Evolutionary conservation across 2,888 invertebrate species (phyloP), one percentile per base, ranked within the genome.

Genomic region (Acronicta psi): DNA sequence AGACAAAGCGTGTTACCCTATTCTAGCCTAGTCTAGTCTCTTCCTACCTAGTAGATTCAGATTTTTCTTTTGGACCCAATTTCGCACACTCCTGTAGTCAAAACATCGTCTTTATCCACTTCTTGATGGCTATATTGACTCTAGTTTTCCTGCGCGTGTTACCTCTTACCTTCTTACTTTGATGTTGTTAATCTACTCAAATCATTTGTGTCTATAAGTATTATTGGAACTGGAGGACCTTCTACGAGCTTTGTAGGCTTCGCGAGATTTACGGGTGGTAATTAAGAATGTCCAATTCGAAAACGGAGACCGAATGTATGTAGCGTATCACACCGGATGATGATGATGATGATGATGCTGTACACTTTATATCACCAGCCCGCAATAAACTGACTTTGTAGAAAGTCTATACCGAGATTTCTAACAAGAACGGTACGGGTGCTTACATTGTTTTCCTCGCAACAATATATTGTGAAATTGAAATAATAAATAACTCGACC

Each of bases 391-490:
- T 47, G 57, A 45, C 49, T 54, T 42, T 25, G 44, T 75, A 66
- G 66, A 72, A 75, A 74, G 73, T 69, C 43, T 47, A 43, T 17
- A 61, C 38, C 50, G 40, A 59, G 45, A 51, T 57, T 42, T 59
- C 59, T 64, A 68, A 71, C 59, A 62, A 61, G 57, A 70, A 55
- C 62, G 44, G 47, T 65, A 70, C 56, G 38, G 50, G 60, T 64
- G 56, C 63, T 51, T 69, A 79, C 82, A 85, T 84, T 85, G 85
- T 84, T 83, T 81, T 72, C 77, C 53, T 54, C 56, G 23, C 62
- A 71, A 82, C 81, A 81, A 80, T 82, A 80, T 81, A 80, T 85
- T 84, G 83, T 83, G 82, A 84, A 87, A 87, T 85, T 83, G 83
- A 81, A 86, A 85, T 83, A 82, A 82, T 82, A 84, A 84, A 86